phyloP scores from a whole-genome alignment of 2,113 vertebrate genomes.

The Aegithalos caudatus region DNA sequence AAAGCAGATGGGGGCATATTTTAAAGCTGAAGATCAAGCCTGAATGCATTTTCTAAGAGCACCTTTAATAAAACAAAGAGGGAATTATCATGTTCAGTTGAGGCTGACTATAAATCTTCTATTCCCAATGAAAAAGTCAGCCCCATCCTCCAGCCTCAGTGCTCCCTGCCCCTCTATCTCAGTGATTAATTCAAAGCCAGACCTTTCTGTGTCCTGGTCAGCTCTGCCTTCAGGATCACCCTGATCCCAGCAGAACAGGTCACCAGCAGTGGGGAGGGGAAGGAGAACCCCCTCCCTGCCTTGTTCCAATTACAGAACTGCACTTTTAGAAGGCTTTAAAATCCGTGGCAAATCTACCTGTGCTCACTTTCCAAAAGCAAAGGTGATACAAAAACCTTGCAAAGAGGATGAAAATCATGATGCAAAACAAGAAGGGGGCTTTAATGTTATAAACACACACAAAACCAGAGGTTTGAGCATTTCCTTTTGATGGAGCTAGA shows the following conservation, averaged over 20 bases:
- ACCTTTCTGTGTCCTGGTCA: neutral
- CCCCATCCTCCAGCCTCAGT: neutral
- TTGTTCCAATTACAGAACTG: rapidly evolving
- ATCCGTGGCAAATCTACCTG: neutral
- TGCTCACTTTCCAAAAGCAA: neutral
- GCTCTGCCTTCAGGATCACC: neutral
- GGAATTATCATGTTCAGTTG: neutral
- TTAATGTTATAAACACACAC: neutral
- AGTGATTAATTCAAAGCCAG: neutral
- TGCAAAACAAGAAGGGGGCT: neutral
- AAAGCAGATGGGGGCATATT: neutral
- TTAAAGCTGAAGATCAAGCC: neutral
- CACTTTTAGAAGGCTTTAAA: neutral
- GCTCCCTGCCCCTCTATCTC: neutral
- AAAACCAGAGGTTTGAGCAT: rapidly evolving
- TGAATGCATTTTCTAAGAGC: neutral
- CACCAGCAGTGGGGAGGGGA: neutral
- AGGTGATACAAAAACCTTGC: rapidly evolving
- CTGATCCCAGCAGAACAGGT: neutral
- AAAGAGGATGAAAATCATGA: neutral
- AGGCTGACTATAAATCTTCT: neutral
- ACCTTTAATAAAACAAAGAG: neutral
- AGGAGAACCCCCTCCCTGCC: neutral
- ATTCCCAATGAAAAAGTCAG: neutral
- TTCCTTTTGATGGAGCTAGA: rapidly evolving